These are phyloP conservation scores for Oceanodroma tethys DNA, from an alignment of 2,113 vertebrate species.

Conservation along the genomic window DNA sequence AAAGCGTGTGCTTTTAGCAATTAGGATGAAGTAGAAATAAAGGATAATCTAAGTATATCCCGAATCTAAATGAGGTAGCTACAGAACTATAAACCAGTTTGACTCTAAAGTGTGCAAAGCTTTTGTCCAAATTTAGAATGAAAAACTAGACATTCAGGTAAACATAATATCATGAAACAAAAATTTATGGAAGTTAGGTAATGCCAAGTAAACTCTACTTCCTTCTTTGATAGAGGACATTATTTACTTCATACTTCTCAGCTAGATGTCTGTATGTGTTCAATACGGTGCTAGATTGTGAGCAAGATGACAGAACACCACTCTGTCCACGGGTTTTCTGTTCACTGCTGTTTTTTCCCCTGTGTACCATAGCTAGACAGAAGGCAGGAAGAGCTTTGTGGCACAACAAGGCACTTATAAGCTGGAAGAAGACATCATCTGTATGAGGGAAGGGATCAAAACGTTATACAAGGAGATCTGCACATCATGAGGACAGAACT, in stretches of 20 bases:
- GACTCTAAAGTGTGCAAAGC: not conserved
- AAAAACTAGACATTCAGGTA: not conserved
- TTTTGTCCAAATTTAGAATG: not conserved
- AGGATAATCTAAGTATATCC: not conserved
- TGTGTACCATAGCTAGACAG: not conserved
- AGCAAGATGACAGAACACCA: not conserved
- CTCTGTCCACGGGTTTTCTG: not conserved
- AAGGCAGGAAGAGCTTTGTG: not conserved
- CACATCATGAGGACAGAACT: not conserved
- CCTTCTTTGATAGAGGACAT: not conserved
- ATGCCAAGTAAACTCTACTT: not conserved
- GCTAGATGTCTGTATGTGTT: not conserved
- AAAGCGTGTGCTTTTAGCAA: not conserved
- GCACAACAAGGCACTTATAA: not conserved
- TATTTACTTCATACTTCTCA: not conserved
- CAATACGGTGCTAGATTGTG: not conserved
- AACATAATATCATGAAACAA: not conserved
- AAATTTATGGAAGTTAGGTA: not conserved
- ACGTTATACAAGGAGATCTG: not conserved
- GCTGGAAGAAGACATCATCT: not conserved
- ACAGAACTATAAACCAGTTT: not conserved
- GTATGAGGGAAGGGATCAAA: not conserved
- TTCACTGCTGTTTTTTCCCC: not conserved
- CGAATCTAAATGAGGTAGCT: not conserved
- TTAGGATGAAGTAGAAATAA: not conserved